Percentiles rank a stretch among this genome's conserved stretches.
Evolutionary conservation across 2,113 vertebrate genomes (phyloP).

Genomic region (Bubo scandiacus): DNA sequence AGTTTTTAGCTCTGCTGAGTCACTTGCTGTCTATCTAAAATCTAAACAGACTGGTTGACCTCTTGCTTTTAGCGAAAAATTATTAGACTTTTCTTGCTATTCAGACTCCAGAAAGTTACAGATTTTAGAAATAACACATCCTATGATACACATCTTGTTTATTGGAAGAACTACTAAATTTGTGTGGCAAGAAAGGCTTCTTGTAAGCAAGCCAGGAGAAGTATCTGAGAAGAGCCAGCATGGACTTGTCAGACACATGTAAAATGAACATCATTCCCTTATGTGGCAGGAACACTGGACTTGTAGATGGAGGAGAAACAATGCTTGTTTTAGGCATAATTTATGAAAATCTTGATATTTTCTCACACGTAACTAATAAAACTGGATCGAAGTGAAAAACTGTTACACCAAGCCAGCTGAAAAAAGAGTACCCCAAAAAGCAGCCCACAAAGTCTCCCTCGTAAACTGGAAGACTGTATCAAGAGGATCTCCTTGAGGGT

Average conservation of each 20-base stretch:
- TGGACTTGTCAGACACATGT: neutral
- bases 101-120: neutral
- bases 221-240: neutral
- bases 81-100: neutral
- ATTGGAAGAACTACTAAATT: neutral
- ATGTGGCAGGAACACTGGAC: neutral
- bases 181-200: neutral
- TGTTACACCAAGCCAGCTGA: neutral
- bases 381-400: neutral
- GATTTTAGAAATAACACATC: neutral
- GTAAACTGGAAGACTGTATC: neutral
- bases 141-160: neutral
- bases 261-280: neutral
- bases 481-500: neutral
- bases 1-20: constrained; percentile 50
- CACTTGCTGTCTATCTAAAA: constrained; percentile 52
- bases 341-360: neutral
- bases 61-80: neutral
- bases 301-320: neutral
- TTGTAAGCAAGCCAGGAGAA: neutral
- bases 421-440: neutral
- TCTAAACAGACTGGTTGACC: neutral
- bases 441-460: neutral
- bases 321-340: neutral
- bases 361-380: neutral